Evolutionary conservation across 2,113 vertebrate genomes (phyloP).

Genomic region (Tachycineta bicolor): DNA sequence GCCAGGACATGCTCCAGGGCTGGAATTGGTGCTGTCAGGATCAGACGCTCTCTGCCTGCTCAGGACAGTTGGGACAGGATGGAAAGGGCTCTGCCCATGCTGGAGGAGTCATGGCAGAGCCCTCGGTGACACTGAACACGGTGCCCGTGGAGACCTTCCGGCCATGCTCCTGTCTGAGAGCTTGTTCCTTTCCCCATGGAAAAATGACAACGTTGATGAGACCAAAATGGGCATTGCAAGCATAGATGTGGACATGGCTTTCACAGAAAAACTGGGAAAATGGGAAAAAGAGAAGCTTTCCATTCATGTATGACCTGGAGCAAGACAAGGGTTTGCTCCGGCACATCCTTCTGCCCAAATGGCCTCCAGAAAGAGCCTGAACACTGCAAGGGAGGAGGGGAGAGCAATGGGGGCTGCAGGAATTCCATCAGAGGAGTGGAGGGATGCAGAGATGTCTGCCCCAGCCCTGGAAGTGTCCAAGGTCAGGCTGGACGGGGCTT

Average conservation of each 20-base stretch:
- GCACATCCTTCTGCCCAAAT: background rate
- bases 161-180: background rate
- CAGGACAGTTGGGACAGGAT: background rate
- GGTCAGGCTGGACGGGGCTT: background rate
- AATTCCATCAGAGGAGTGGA: background rate
- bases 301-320: rapidly evolving
- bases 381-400: background rate
- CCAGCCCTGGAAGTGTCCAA: background rate
- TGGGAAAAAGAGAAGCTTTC: background rate
- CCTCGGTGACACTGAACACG: background rate
- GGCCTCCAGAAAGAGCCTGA: background rate
- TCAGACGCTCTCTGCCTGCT: background rate
- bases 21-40: background rate
- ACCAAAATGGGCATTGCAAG: background rate
- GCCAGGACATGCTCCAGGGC: background rate
- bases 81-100: background rate
- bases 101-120: background rate
- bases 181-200: background rate
- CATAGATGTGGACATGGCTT: background rate
- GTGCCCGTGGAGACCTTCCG: background rate
- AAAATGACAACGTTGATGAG: background rate
- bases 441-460: background rate
- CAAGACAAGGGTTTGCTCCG: background rate
- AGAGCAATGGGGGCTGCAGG: background rate
- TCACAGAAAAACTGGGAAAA: rapidly evolving